Evolutionary conservation across 1,140 invertebrate species (phyloP), one percentile per base, ranked within the genome.

Genomic region (Caenorhabditis inopinata): DNA sequence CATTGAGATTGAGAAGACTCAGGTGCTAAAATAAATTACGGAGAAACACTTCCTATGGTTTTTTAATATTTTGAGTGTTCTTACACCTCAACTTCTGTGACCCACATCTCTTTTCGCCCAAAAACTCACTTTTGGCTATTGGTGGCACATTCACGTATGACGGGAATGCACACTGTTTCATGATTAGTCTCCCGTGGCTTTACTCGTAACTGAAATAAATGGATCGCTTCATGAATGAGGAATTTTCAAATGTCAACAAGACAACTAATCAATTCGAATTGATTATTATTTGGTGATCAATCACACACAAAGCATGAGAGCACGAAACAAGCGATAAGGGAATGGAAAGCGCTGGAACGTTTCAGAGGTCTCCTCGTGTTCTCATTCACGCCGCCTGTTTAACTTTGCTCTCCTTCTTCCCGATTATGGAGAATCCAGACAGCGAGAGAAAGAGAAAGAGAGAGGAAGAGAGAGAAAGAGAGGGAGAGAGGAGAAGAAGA

Each of bases 261-360:
- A n/a, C n/a, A n/a, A n/a, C n/a, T n/a, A n/a, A n/a, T n/a, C n/a
- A n/a, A n/a, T n/a, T n/a, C n/a, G n/a, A n/a, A n/a, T n/a, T n/a
- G n/a, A n/a, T n/a, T n/a, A n/a, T n/a, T n/a, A n/a, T n/a, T n/a
- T n/a, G n/a, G n/a, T n/a, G n/a, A n/a, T n/a, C n/a, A n/a, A n/a
- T n/a, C 58, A 58, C 51, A n/a, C 51, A 14, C 11, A 6, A 14
- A 29, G 23, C 16, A 42, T 21, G 58, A 58, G 51, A 32, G 25
- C 58, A 38, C n/a, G 58, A 68, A n/a, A n/a, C n/a, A n/a, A 18
- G 16, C 32, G 58, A 42, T 38, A 38, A 58, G 27, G n/a, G n/a
- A 68, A 21, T 68, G 32, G 58, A 68, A 68, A 68, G 38, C 25
- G 32, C 58, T 35, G 58, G 58, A 68, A 68, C 58, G 58, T 68